A percentile compares a stretch with the other conserved stretches of the same genome.
phyloP scores from a whole-genome alignment of 64 coral and sea anemone genomes.

The Montipora sp. region DNA sequence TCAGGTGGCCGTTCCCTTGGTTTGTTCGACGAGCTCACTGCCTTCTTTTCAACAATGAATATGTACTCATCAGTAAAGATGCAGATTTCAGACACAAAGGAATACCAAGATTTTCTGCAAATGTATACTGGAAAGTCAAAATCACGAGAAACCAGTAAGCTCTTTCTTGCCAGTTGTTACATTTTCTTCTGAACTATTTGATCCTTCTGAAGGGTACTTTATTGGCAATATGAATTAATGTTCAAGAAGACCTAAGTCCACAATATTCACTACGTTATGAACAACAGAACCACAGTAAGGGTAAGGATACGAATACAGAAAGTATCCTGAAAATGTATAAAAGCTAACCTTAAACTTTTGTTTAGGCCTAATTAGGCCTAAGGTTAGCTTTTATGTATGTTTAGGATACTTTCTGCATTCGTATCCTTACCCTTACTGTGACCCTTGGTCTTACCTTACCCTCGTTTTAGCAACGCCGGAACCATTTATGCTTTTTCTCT shows the following conservation, averaged over 20 bases:
- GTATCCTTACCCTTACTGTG: too few relatives aligned
- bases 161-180: background rate
- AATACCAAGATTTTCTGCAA: slow-evolving; percentile 73
- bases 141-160: background rate
- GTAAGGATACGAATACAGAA: too few relatives aligned
- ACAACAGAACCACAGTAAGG: background rate
- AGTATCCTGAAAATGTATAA: too few relatives aligned
- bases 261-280: background rate
- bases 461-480: too few relatives aligned
- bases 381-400: too few relatives aligned
- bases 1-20: slow-evolving; percentile 35
- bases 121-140: slow-evolving; percentile 18
- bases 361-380: too few relatives aligned
- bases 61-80: slow-evolving; percentile 64
- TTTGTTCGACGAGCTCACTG: slow-evolving; percentile 57
- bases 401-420: too few relatives aligned
- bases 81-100: slow-evolving; percentile 54
- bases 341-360: too few relatives aligned
- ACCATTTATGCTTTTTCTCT: background rate
- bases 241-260: background rate
- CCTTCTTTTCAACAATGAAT: slow-evolving; percentile 73
- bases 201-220: background rate
- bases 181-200: background rate
- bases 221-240: background rate
- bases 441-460: too few relatives aligned